These are phyloP conservation scores for Nezara viridula DNA, from an alignment of 2,888 invertebrate genomes.

Conservation along the genomic window DNA sequence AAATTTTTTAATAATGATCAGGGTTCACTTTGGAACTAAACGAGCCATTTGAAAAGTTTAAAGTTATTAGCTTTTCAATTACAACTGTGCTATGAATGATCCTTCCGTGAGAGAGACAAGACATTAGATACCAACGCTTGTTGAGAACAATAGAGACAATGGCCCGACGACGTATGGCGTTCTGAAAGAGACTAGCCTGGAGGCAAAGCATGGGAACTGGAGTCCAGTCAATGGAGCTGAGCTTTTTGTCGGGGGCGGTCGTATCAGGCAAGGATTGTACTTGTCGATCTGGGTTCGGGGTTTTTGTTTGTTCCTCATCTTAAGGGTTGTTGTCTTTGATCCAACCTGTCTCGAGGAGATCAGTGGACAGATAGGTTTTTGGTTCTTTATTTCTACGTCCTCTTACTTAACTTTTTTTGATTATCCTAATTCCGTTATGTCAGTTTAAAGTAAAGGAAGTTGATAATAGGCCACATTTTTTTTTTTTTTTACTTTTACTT, in stretches of 20 bases:
- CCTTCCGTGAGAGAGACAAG: constrained; percentile 32
- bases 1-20: too few species aligned
- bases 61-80: neutral
- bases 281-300: neutral
- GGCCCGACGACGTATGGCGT: neutral
- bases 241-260: neutral
- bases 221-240: neutral
- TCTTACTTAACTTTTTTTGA: neutral
- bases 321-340: constrained; percentile 26
- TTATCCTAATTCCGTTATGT: neutral
- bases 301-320: neutral
- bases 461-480: neutral
- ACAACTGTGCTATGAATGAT: neutral
- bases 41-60: neutral
- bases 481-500: too few species aligned
- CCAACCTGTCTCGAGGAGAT: constrained; percentile 6
- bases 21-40: too few species aligned
- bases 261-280: constrained; percentile 45
- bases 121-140: neutral
- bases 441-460: neutral
- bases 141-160: neutral
- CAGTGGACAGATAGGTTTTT: neutral
- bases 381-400: neutral
- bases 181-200: constrained; percentile 17
- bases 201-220: constrained; percentile 45